Evolutionary conservation across 2,888 invertebrate genomes (phyloP).

Genomic region (Rhagium mordax): DNA sequence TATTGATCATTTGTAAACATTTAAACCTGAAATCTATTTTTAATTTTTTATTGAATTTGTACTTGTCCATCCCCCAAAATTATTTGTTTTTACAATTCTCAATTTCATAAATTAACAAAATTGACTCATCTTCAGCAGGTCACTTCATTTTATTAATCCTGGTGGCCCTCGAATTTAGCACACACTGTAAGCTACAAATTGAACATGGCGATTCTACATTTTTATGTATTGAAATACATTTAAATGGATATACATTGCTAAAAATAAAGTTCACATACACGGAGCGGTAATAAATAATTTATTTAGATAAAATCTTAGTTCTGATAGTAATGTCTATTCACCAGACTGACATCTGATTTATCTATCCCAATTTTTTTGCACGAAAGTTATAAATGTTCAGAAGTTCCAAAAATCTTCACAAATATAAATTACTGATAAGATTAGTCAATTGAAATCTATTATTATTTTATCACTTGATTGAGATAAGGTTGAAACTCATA

Average conservation of each 20-base stretch:
- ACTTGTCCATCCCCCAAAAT: too few species aligned
- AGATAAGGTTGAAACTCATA: slow-evolving; percentile 28
- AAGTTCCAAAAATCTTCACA: slow-evolving; percentile 10
- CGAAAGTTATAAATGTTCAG: slow-evolving; percentile 12
- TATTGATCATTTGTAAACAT: too few species aligned
- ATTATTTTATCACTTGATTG: slow-evolving; percentile 32
- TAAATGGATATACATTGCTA: slow-evolving; percentile 21
- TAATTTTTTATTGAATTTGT: too few species aligned
- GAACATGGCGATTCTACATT: slow-evolving; percentile 5
- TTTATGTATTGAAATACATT: slow-evolving; percentile 21
- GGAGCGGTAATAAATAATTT: slow-evolving; percentile 2
- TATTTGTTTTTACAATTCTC: too few species aligned
- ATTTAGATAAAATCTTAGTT: slow-evolving; percentile 13
- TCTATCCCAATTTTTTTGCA: not conserved
- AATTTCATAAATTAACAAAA: too few species aligned
- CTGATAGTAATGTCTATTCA: not conserved
- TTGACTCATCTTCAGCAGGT: too few species aligned
- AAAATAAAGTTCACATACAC: slow-evolving; percentile 22
- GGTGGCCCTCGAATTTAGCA: not conserved
- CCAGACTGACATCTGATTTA: not conserved
- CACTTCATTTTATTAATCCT: too few species aligned
- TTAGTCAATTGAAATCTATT: slow-evolving; percentile 31
- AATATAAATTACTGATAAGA: slow-evolving; percentile 33
- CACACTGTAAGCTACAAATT: not conserved
- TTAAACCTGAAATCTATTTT: too few species aligned